Conservation (phyloP, 2,888 invertebrate species). For the Phragmatobia fuliginosa region DNA sequence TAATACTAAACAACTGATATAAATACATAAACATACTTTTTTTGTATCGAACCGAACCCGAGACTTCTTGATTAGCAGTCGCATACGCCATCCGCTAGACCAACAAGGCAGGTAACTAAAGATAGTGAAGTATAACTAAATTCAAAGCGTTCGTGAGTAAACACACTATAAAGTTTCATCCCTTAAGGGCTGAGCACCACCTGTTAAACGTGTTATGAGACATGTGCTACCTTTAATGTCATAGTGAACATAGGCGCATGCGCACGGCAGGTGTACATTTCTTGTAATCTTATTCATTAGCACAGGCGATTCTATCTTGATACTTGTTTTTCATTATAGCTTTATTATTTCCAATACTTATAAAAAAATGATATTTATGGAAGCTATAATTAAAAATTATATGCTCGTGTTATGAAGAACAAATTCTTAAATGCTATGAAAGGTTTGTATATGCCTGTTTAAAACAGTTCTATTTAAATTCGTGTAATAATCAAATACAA, state of each 20-base stretch:
- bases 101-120: no score
- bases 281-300: slow-evolving; percentile 45
- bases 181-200: slow-evolving; percentile 24
- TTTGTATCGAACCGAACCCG: no score
- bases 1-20: no score
- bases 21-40: no score
- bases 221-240: slow-evolving; percentile 28
- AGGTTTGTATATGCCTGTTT: no score
- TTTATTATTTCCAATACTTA: neutral
- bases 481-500: no score
- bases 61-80: no score
- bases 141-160: neutral
- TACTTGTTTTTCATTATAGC: slow-evolving; percentile 3
- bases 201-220: slow-evolving; percentile 37
- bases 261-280: slow-evolving; percentile 38
- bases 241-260: slow-evolving; percentile 22
- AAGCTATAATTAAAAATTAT: neutral
- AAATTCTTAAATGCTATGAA: no score
- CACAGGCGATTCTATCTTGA: slow-evolving; percentile 37
- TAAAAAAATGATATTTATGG: neutral
- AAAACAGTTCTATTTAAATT: no score
- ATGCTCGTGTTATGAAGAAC: neutral
- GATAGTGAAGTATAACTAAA: neutral
- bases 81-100: no score
- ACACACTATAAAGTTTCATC: slow-evolving; percentile 12